Conservation (phyloP, 2,888 invertebrate species). For the Hirtodrosophila trivittata region DNA sequence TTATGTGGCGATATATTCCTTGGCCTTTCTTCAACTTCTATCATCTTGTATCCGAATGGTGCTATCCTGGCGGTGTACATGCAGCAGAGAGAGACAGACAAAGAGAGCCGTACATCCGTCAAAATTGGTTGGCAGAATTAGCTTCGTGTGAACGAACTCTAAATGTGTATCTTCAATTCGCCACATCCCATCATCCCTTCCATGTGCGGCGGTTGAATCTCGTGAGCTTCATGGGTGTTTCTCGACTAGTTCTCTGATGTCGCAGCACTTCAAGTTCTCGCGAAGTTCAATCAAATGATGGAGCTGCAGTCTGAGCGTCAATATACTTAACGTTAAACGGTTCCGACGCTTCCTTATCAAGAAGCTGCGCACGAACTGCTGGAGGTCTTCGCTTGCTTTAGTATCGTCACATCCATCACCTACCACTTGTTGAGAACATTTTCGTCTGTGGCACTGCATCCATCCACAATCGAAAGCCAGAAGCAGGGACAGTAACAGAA, state of each 20-base stretch:
- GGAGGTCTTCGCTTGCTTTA: slow-evolving; percentile 37
- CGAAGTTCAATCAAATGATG: slow-evolving; percentile 5
- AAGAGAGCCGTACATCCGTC: slow-evolving; percentile 24
- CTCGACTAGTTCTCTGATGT: slow-evolving; percentile 29
- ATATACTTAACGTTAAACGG: slow-evolving; percentile 4
- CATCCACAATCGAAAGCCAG: background rate
- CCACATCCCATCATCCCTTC: slow-evolving; percentile 2
- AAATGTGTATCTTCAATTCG: slow-evolving; percentile 10
- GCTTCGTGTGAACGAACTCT: slow-evolving; percentile 24
- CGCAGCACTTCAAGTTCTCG: slow-evolving; percentile 17
- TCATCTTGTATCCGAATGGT: background rate
- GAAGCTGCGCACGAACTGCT: slow-evolving; percentile 29
- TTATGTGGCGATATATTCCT: slow-evolving; percentile 26
- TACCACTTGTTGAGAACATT: slow-evolving; percentile 18
- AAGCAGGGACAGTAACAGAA: no score
- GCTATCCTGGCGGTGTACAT: slow-evolving; percentile 23
- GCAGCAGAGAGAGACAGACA: slow-evolving; percentile 20
- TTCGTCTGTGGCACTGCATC: slow-evolving; percentile 25
- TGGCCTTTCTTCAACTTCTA: slow-evolving; percentile 27
- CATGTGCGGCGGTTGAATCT: slow-evolving; percentile 15
- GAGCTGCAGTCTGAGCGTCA: slow-evolving; percentile 21
- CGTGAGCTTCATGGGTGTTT: slow-evolving; percentile 4
- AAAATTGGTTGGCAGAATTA: slow-evolving; percentile 22
- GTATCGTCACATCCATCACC: slow-evolving; percentile 32
- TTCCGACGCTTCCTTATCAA: slow-evolving; percentile 29